Base-by-base conservation (phyloP, 2,888 invertebrate genomes). In the Rotaria magnacalcarata region DNA sequence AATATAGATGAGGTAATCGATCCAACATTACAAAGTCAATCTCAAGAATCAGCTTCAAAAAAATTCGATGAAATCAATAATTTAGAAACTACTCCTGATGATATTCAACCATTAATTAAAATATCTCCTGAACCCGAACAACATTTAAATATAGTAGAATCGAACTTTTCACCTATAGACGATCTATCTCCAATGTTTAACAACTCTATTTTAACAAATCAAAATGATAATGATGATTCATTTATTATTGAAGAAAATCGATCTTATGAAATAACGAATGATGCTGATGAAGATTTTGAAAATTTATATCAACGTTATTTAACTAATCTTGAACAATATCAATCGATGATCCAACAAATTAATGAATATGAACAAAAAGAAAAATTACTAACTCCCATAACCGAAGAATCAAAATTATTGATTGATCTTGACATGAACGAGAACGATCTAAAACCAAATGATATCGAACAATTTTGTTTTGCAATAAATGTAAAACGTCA, bases 161-260 rank as follows among this genome's bases (percentile, higher is more conserved):
- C n/a, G 11, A 24, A 41, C 24, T n/a, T 3, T 47, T n/a, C 47
- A n/a, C n/a, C 43, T n/a, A 47, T 80, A 10, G 21, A 19, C 43
- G 21, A 75, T 75, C 43, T 75, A n/a, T 80, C 80, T 10, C 80
- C 47, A 80, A 80, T 80, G 4, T 47, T 80, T 47, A n/a, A 47
- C 19, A 34, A 47, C n/a, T 47, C 80, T 10, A 8, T 80, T 47
- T n/a, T 47, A 47, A 80, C 11, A 56, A 56, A 56, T 56, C 6
- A 2, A 4, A 56, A 56, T 21, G 34, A 67, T n/a, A 2, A 67
- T 27, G 11, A 52, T 11, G 16, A 52, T 16, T 16, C 14, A 16
- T 16, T 52, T 16, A 24, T 47, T 8, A 3, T 47, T 80, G 80
- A 80, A 47, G 80, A 80, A 24, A 11, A 80, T 80, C 6, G 14